Base-by-base conservation (phyloP, 2,113 vertebrate genomes). In the Carettochelys insculpta region DNA sequence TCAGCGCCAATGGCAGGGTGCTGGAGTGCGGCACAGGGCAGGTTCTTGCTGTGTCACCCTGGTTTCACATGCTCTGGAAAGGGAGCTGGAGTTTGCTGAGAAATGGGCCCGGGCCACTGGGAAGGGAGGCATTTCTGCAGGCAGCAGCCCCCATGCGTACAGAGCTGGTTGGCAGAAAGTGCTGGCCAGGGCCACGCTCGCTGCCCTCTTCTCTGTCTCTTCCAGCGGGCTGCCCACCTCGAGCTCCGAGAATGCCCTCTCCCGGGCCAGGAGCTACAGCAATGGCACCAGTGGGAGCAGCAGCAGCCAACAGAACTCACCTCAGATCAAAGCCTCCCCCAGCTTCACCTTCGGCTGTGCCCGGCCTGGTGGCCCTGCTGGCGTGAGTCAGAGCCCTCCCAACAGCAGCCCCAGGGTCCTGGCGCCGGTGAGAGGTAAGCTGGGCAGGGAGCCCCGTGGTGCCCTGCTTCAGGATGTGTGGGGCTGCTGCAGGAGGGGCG, bases 361-460 rank as follows among this genome's bases (percentile, higher is more conserved):
- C 92, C 93, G 96, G 82, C 91, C 97, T 80, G 12, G 92, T 3
- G 51, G 92, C 89, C 73, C 86, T n/a, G 85, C 92, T n/a, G 11
- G 92, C 87, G 87, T 73, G 51, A 45, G 97, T 92, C 95, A 85
- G 78, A 95, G 96, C 65, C 95, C 97, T 84, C 97, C 87, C 80
- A 98, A 95, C 75, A 86, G 92, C 29, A 89, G 77, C 90, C 87
- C 97, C 91, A 94, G 97, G 91, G 90, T 97, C 61, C 97, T 98
- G 4, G 98, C 98, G 29, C 97, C 97, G 0, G 97, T 98, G 96
- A 98, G 98, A 98, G 99, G 99, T 99, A 98, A 99, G 99, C 96
- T 51, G 6, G 95, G 97, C 95, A 94, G 97, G 96, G 95, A 94
- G 2, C 92, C 96, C 13, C 85, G 98, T 1, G 52, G 54, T 2